Base-by-base conservation (phyloP, 35 echinoderm and acorn worm genomes). In the Ophioderma brevispina region DNA sequence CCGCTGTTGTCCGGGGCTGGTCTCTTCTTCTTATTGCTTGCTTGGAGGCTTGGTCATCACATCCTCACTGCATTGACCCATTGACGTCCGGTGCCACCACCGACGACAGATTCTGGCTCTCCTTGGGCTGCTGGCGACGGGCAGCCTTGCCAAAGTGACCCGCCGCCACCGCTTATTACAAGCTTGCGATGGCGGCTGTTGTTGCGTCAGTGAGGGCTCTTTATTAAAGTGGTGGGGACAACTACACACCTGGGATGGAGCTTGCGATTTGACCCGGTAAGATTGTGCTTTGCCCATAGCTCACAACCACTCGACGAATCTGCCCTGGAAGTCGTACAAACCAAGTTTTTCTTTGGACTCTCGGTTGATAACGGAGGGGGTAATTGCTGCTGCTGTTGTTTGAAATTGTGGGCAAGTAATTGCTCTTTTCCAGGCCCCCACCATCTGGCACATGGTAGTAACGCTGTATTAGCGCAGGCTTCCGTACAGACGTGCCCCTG, bases 341-440 rank as follows among this genome's bases (percentile, higher is more conserved):
- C 46, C 8, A 8, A 8, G 8, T 8, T 41, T 41, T 84, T 91
- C 63, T 91, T 91, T 19, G 80, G 21, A 40, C 36, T 84, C 23
- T 76, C 86, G 25, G 81, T 35, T 32, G 81, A 84, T 52, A 46
- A 84, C 0, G 77, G 36, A 3, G 79, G 40, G 17, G 77, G 36
- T 91, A 39, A 76, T 28, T 84, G 80, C 79, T 88, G 78, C 82
- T 85, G 70, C 11, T 94, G 96, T 78, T 36, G 92, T 76, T 94
- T 88, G 0, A n/a, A 78, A 80, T 40, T 91, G 28, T 90, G 88
- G 18, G 88, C 59, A 79, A 89, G 76, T 76, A 55, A 77, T 70
- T 92, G 94, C 76, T 94, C 86, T 76, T 81, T 84, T 32, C 86
- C 46, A 11, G 31, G 80, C 5, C 38, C 31, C 38, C 42, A 70